Percentiles rank a stretch among this genome's conserved stretches.
Conservation (phyloP, 2,797 vertebrate genomes). For the Arremon aurantiirostris region DNA sequence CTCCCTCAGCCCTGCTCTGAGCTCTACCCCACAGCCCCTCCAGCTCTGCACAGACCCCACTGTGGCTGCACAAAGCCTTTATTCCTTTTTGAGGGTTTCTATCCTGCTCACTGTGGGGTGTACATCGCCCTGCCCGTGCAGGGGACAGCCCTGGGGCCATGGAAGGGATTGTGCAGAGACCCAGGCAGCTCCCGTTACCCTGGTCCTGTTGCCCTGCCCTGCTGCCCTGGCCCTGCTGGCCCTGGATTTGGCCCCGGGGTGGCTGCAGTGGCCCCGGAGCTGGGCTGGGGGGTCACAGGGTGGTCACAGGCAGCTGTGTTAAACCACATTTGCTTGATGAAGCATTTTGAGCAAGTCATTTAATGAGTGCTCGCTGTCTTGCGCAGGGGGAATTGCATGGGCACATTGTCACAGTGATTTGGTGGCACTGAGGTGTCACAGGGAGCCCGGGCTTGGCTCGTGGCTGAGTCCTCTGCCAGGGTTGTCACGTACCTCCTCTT, state of each 20-base stretch:
- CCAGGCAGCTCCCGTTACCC: too few relatives aligned
- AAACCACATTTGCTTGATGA: not conserved
- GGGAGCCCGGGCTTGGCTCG: not conserved
- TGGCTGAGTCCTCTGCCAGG: not conserved
- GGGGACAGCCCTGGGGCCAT: not conserved
- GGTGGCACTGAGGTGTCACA: not conserved
- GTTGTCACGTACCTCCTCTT: not conserved
- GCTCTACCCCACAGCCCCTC: fast-evolving
- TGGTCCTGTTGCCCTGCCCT: not conserved
- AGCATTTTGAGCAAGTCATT: not conserved
- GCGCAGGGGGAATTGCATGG: not conserved
- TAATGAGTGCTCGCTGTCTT: not conserved
- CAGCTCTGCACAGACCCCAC: fast-evolving
- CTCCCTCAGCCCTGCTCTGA: not conserved
- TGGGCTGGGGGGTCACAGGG: not conserved
- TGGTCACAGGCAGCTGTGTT: not conserved
- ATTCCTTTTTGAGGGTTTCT: not conserved
- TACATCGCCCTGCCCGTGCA: not conserved
- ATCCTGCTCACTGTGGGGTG: fast-evolving
- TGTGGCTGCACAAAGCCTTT: fast-evolving
- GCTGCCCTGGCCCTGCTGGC: not conserved
- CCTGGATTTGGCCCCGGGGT: fast-evolving
- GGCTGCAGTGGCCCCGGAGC: not conserved
- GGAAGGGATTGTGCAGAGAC: not conserved
- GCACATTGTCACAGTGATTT: not conserved